Evolutionary conservation across 2,113 vertebrate species (phyloP).

Genomic region (Triplophysa dalaica): DNA sequence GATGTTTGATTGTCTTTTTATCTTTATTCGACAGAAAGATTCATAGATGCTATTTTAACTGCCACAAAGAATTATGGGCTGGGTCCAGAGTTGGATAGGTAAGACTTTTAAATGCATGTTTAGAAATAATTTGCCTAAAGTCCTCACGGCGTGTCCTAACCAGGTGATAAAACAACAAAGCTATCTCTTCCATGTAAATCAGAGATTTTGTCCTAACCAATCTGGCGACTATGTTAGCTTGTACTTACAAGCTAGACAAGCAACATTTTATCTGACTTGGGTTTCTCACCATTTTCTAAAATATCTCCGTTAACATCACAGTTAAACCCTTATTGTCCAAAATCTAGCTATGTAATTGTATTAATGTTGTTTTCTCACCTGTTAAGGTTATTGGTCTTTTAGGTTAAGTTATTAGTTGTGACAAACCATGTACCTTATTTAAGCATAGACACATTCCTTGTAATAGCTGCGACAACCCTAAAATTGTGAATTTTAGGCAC

Average conservation of each 20-base stretch:
- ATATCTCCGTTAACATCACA: too few relatives aligned
- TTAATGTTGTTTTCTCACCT: too few relatives aligned
- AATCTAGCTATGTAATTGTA: too few relatives aligned
- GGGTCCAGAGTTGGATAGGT: constrained; percentile 89
- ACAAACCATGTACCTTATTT: too few relatives aligned
- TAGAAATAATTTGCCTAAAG: background rate
- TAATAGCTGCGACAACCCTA: too few relatives aligned
- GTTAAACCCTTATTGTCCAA: too few relatives aligned
- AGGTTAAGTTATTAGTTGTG: too few relatives aligned
- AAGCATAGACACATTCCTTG: too few relatives aligned
- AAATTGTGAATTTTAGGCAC: too few relatives aligned
- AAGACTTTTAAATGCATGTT: background rate
- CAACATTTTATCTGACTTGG: background rate
- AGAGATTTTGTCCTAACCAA: background rate
- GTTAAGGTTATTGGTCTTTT: too few relatives aligned
- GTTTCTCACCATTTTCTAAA: too few relatives aligned
- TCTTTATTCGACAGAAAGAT: constrained; percentile 78
- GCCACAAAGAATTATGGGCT: constrained; percentile 89
- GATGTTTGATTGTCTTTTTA: constrained; percentile 26
- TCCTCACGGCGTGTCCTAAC: background rate
- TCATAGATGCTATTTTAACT: constrained; percentile 91
- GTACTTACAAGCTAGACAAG: background rate
- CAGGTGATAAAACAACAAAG: background rate
- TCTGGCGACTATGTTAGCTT: too few relatives aligned
- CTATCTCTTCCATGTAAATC: background rate